Evolutionary conservation across 1,140 invertebrate species (phyloP).

Genomic region (Potamilus streckersoni): DNA sequence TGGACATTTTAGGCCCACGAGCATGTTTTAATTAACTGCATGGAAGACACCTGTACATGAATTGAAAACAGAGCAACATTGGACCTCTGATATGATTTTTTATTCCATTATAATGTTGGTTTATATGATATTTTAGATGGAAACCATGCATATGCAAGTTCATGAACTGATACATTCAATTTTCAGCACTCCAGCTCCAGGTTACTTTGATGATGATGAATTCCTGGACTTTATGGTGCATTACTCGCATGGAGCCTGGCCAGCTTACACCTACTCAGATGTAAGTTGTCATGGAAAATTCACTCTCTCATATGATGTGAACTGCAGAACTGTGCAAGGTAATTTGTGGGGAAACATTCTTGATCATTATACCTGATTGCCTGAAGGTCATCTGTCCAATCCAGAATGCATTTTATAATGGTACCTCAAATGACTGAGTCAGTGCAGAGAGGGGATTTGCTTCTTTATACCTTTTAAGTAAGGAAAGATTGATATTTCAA

Average conservation of each 20-base stretch:
- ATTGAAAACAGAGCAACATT: too few relatives aligned
- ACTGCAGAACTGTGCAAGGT: too few relatives aligned
- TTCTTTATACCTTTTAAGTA: too few relatives aligned
- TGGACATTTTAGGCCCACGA: not conserved
- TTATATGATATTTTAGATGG: not conserved
- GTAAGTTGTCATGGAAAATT: constrained; percentile 29
- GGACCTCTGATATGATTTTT: not conserved
- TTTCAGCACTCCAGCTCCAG: constrained; percentile 60
- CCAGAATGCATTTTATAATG: too few relatives aligned
- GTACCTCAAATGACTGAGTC: too few relatives aligned
- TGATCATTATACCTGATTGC: too few relatives aligned
- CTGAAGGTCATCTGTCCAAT: too few relatives aligned
- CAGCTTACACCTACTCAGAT: constrained; percentile 42
- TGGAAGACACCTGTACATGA: not conserved
- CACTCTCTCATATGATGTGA: too few relatives aligned
- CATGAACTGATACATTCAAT: constrained; percentile 5
- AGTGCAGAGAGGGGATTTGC: too few relatives aligned
- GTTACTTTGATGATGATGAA: constrained; percentile 63
- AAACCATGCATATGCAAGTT: not conserved
- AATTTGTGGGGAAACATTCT: too few relatives aligned
- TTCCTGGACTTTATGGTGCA: constrained; percentile 61
- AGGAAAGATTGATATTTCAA: too few relatives aligned
- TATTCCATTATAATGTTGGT: not conserved
- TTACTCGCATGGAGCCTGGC: constrained; percentile 54
- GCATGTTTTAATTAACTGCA: not conserved